phyloP scores from a whole-genome alignment of 2,113 vertebrate species.

The Sinocyclocheilus maitianheensis region DNA sequence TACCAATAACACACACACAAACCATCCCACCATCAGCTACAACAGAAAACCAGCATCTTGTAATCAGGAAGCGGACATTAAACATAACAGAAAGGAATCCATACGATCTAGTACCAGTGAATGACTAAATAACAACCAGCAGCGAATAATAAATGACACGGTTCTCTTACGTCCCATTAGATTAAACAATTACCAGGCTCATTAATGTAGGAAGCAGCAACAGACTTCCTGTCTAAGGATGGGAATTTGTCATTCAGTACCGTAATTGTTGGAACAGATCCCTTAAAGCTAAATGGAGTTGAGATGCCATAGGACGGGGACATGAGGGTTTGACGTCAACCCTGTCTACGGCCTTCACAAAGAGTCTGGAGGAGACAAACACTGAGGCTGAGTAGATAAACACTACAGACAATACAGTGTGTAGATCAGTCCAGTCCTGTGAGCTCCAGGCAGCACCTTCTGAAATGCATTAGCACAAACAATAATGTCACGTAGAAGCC shows the following conservation, averaged over 20 bases:
- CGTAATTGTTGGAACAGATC: background rate
- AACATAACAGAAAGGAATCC: background rate
- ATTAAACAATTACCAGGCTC: constrained; percentile 37
- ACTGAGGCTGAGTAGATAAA: background rate
- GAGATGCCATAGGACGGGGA: background rate
- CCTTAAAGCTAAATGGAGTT: background rate
- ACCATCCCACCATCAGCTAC: background rate
- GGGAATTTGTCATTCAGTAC: background rate
- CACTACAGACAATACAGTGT: background rate
- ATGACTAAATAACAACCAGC: background rate
- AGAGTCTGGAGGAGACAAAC: background rate
- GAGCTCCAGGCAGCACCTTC: background rate
- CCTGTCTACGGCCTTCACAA: background rate
- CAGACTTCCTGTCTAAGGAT: background rate
- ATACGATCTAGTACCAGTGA: background rate
- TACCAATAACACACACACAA: background rate
- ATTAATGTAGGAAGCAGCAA: background rate
- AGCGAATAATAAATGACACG: background rate
- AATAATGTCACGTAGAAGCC: background rate
- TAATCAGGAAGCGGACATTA: too few species aligned
- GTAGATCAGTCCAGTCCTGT: background rate
- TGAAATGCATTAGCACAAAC: background rate
- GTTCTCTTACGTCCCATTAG: background rate
- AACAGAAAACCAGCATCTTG: background rate
- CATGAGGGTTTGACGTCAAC: background rate